Conservation (phyloP, 2,797 vertebrate species). For the Ispidina lecontei region DNA sequence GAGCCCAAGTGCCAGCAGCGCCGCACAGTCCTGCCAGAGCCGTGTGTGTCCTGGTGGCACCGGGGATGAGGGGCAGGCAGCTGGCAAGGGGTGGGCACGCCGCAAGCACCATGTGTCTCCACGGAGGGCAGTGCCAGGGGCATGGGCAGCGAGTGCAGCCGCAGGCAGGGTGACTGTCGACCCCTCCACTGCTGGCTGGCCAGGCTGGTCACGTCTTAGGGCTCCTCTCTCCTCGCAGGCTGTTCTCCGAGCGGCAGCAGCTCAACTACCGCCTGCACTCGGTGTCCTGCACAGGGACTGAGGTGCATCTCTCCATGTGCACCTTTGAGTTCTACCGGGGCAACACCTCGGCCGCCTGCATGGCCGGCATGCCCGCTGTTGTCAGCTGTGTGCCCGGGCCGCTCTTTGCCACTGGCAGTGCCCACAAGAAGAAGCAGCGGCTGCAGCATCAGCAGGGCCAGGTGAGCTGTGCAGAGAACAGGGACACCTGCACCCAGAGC, state of each 20-base stretch:
- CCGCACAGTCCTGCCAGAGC: fast-evolving
- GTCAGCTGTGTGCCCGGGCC: slow-evolving; percentile 91
- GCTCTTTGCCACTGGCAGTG: slow-evolving; percentile 74
- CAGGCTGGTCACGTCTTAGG: fast-evolving
- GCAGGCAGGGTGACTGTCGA: neutral
- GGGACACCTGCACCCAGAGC: too few species aligned
- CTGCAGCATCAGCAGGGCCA: slow-evolving; percentile 62
- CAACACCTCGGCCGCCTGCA: slow-evolving; percentile 83
- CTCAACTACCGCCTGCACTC: slow-evolving; percentile 87
- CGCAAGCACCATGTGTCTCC: neutral
- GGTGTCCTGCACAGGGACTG: slow-evolving; percentile 87
- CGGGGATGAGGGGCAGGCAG: neutral
- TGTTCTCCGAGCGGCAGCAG: slow-evolving; percentile 87
- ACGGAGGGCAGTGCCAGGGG: neutral
- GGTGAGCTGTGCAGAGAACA: slow-evolving; percentile 51
- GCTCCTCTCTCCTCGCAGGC: slow-evolving; percentile 73
- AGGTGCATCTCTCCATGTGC: slow-evolving; percentile 92
- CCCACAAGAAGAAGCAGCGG: slow-evolving; percentile 85
- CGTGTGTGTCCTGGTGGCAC: fast-evolving
- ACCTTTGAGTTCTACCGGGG: slow-evolving; percentile 86
- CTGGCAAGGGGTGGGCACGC: fast-evolving
- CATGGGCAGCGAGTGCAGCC: fast-evolving
- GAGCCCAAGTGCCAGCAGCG: slow-evolving; percentile 9
- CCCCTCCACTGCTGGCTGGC: neutral
- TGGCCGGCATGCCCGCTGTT: slow-evolving; percentile 83